Evolutionary conservation across 2,797 vertebrate genomes (phyloP).

Genomic region (Poeciliopsis gracilis): DNA sequence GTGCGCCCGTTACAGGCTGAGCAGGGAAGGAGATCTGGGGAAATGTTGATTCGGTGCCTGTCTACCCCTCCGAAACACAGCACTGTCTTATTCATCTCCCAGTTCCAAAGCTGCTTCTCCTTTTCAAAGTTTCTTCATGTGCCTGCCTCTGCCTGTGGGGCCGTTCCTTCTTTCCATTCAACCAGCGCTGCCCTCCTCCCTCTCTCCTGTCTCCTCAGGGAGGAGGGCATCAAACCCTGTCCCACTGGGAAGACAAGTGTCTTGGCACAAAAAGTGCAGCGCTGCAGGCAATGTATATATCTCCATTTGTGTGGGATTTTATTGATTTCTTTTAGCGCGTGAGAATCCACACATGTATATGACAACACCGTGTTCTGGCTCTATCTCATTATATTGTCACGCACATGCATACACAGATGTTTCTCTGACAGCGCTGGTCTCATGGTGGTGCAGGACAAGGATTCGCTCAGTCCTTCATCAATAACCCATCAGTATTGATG

Average conservation of each 20-base stretch:
- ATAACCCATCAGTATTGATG: slow-evolving; percentile 80
- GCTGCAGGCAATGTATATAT: slow-evolving; percentile 77
- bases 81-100: slow-evolving; percentile 37
- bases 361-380: slow-evolving; percentile 45
- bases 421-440: slow-evolving; percentile 47
- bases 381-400: slow-evolving; percentile 62
- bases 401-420: slow-evolving; percentile 35
- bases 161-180: slow-evolving; percentile 44
- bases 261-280: slow-evolving; percentile 70
- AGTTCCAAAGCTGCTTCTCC: slow-evolving; percentile 40
- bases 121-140: slow-evolving; percentile 54
- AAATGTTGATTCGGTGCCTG: slow-evolving; percentile 51
- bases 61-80: slow-evolving; percentile 46
- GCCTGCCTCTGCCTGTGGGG: slow-evolving; percentile 47
- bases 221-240: slow-evolving; percentile 51
- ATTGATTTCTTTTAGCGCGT: slow-evolving; percentile 68
- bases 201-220: slow-evolving; percentile 52
- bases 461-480: slow-evolving; percentile 73
- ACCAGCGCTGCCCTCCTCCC: slow-evolving; percentile 55
- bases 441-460: slow-evolving; percentile 52
- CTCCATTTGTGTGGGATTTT: slow-evolving; percentile 73
- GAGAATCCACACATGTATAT: slow-evolving; percentile 33
- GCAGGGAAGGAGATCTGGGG: slow-evolving; percentile 11
- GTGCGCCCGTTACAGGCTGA: slow-evolving; percentile 33
- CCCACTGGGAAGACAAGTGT: slow-evolving; percentile 65